Conservation (phyloP, 1,140 invertebrate genomes). For the Drosophila simulans region DNA sequence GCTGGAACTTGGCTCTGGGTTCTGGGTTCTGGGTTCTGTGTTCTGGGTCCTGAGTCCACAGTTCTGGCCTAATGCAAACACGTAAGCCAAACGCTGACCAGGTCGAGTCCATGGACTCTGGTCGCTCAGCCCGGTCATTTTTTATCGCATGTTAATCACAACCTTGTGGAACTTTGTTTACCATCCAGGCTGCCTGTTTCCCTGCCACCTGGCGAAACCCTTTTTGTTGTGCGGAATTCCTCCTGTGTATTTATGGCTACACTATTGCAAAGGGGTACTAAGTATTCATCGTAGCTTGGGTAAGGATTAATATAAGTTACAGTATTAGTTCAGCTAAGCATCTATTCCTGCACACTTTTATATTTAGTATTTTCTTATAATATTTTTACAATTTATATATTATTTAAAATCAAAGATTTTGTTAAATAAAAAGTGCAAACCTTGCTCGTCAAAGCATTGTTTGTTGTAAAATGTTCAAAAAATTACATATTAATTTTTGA, state of each 20-base stretch:
- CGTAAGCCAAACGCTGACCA: conserved; percentile 71
- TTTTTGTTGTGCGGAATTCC: conserved; percentile 60
- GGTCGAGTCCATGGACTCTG: conserved; percentile 25
- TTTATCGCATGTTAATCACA: conserved; percentile 83
- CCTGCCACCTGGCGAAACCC: conserved; percentile 45
- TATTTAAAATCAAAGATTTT: no score
- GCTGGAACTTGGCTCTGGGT: not conserved
- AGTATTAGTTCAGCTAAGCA: not conserved
- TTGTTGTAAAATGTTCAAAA: not conserved
- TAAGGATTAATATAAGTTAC: not conserved
- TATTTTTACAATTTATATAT: no score
- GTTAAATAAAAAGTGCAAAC: no score
- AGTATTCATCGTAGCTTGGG: conserved; percentile 23
- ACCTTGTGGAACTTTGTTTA: conserved; percentile 81
- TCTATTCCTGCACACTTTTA: not conserved
- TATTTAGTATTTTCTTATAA: no score
- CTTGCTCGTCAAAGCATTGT: no score
- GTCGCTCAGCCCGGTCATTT: conserved; percentile 66
- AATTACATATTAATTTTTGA: not conserved
- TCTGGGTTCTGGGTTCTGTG: conserved; percentile 7
- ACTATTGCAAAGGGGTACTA: conserved; percentile 41
- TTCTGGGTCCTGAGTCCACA: conserved; percentile 12
- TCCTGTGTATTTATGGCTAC: conserved; percentile 54
- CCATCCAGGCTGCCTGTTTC: conserved; percentile 44
- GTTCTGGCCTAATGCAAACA: conserved; percentile 70